These are phyloP conservation scores for Conchocele bisecta DNA, from an alignment of 2,888 invertebrate genomes.

Conservation along the genomic window DNA sequence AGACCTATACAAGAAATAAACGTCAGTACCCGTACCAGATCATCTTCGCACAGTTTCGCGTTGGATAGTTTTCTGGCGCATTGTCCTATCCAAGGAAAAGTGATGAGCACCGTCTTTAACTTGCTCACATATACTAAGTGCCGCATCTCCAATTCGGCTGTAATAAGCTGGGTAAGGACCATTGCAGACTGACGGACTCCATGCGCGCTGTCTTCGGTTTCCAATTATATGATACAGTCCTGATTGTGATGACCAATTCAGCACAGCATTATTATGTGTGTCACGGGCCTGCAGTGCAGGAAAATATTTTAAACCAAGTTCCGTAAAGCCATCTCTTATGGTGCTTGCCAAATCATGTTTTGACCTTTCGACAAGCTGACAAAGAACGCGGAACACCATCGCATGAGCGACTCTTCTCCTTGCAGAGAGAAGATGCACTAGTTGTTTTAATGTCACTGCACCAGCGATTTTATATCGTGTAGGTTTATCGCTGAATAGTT, in stretches of 20 bases:
- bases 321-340: neutral
- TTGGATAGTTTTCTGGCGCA: slow-evolving; percentile 21
- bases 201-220: slow-evolving; percentile 10
- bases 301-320: slow-evolving; percentile 1
- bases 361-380: neutral
- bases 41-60: slow-evolving; percentile 24
- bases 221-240: no score
- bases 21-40: slow-evolving; percentile 7
- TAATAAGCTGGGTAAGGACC: slow-evolving; percentile 20
- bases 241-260: slow-evolving; percentile 11
- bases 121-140: slow-evolving; percentile 32
- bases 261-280: neutral
- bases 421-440: neutral
- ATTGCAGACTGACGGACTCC: no score
- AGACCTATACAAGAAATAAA: slow-evolving; percentile 38
- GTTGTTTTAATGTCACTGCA: neutral
- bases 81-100: slow-evolving; percentile 30
- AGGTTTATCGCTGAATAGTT: slow-evolving; percentile 7
- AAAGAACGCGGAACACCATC: neutral
- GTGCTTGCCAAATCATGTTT: neutral
- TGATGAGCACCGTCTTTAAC: slow-evolving; percentile 26
- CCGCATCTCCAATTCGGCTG: slow-evolving; percentile 35
- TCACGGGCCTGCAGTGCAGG: neutral
- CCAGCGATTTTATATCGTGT: neutral
- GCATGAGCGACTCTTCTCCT: neutral